Evolutionary conservation across 92 coral and sea anemone species (phyloP).

Genomic region (Porites lobata): DNA sequence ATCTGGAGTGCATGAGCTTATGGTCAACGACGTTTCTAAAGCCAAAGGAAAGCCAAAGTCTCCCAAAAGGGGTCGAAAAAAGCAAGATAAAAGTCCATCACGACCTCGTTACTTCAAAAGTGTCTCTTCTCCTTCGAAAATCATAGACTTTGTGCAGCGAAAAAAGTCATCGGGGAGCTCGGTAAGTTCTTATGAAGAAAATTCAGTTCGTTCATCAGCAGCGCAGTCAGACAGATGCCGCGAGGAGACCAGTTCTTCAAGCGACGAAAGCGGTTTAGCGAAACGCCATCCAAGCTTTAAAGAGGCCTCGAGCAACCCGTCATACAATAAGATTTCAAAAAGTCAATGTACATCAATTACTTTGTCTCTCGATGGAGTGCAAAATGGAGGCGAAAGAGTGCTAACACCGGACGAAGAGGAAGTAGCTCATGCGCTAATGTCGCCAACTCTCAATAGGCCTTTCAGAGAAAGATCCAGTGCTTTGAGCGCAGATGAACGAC

Average conservation of each 20-base stretch:
- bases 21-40: neutral
- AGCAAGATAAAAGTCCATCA: constrained; percentile 3
- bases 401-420: constrained; percentile 46
- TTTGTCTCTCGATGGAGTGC: neutral
- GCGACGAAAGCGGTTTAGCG: neutral
- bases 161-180: constrained; percentile 12
- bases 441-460: constrained; percentile 68
- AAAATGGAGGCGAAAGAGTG: constrained; percentile 16
- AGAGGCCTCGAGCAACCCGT: neutral
- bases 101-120: constrained; percentile 51
- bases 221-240: neutral
- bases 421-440: constrained; percentile 53
- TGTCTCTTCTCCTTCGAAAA: constrained; percentile 60
- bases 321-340: neutral
- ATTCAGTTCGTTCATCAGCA: neutral
- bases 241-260: constrained; percentile 1
- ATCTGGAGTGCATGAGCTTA: constrained; percentile 20
- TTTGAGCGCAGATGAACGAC: constrained; percentile 55
- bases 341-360: neutral
- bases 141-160: constrained; percentile 16
- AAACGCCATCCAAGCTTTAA: neutral
- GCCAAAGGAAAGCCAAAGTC: constrained; percentile 1
- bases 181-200: constrained; percentile 2
- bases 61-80: neutral
- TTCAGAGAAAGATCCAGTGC: constrained; percentile 76